A percentile compares a stretch with the other conserved stretches of the same genome.
These are phyloP conservation scores for Heterochromis multidens DNA, from an alignment of 2,113 vertebrate genomes.

Conservation along the genomic window DNA sequence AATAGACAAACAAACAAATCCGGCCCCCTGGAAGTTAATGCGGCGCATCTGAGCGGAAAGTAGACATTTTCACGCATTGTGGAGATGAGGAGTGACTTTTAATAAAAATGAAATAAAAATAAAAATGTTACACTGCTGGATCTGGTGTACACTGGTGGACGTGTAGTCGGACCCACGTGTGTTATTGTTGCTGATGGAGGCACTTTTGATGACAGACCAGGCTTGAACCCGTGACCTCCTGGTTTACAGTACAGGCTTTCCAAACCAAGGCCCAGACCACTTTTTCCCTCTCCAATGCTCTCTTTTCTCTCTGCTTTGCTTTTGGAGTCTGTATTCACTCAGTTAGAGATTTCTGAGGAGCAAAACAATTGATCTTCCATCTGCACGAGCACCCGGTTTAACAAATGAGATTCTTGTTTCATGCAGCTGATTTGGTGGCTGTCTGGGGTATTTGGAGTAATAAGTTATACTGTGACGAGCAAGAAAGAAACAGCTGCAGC, in stretches of 20 bases:
- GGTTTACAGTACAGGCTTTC: constrained; percentile 2
- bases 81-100: constrained; percentile 96
- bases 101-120: constrained; percentile 81
- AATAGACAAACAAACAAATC: constrained; percentile 98
- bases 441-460: constrained; percentile 91
- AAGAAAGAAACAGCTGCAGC: background rate
- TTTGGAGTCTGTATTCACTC: constrained; percentile 87
- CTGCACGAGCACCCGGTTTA: constrained; percentile 91
- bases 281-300: background rate
- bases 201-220: background rate
- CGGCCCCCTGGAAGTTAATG: constrained; percentile 90
- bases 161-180: background rate
- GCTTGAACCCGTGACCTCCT: constrained; percentile 23
- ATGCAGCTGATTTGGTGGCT: constrained; percentile 94
- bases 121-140: constrained; percentile 60
- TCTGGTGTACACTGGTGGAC: background rate
- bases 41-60: constrained; percentile 98
- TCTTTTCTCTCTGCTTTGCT: constrained; percentile 39
- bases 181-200: background rate
- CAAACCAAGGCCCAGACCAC: constrained; percentile 42
- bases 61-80: constrained; percentile 96
- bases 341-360: constrained; percentile 96
- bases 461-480: constrained; percentile 84
- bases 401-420: constrained; percentile 97
- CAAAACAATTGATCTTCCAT: constrained; percentile 95